Evolutionary conservation across 2,113 vertebrate genomes (phyloP), one percentile per base, ranked within the genome.

Genomic region (Bothrops jararaca): DNA sequence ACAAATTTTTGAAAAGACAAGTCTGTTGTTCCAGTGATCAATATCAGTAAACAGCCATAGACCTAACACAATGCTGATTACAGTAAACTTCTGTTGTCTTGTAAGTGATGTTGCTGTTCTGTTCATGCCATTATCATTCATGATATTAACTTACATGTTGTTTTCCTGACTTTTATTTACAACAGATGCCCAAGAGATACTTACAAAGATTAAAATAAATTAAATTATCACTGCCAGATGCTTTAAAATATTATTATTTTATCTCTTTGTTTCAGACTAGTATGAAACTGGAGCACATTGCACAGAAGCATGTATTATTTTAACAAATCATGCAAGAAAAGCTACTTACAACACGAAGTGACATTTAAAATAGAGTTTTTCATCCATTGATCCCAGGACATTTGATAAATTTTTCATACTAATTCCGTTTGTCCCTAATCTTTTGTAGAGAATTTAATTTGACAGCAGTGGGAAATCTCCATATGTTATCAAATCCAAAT

Each of bases 251-350:
- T 56, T 93, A 86, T 56, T 93, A 92, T 96, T 45, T 94, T 96
- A 92, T 95, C 53, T 52, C 9, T 96, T 96, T 96, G 20, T 96
- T 96, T 95, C 93, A 95, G 91, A 96, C 94, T 96, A 96, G 96
- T 95, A 95, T 96, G 94, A 96, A 93, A 93, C 95, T 95, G 92
- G 93, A 93, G 90, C 74, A 94, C 91, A 86, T 92, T 94, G 94
- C 96, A 94, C 93, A 93, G 94, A 96, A 92, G 89, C 91, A 90
- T 86, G 94, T 95, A 96, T 95, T 96, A 95, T 95, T 93, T 94
- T 96, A 95, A 96, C 94, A 95, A 96, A 95, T 94, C 95, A 96
- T 97, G 96, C 94, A 95, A 92, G 95, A 95, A 96, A 96, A 96
- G 92, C 89, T 93, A 96, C 89, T 95, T 96, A 95, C 95, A 96